These are phyloP conservation scores for Pangasius krempfi DNA, from an alignment of 2,797 vertebrate species.

Conservation along the genomic window DNA sequence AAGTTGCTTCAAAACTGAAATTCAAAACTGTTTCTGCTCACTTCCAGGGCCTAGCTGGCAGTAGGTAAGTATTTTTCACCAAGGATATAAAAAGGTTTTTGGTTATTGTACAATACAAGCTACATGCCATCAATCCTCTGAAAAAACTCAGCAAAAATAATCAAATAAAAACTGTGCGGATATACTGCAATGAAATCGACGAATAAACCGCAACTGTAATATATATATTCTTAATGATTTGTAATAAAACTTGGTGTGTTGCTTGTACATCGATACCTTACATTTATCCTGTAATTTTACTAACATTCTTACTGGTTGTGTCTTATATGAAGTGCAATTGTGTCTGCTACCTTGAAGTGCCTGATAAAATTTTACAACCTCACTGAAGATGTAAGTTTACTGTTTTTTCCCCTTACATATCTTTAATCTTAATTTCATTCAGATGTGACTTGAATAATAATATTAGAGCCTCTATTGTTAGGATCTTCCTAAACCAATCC, in stretches of 20 bases:
- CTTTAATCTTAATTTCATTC: not conserved
- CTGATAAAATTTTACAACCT: constrained; percentile 85
- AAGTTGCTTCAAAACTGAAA: not conserved
- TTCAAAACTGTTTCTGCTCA: constrained; percentile 47
- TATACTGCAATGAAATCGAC: not conserved
- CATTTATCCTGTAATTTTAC: not conserved
- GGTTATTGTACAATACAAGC: not conserved
- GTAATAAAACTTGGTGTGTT: not conserved
- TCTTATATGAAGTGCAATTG: constrained; percentile 75
- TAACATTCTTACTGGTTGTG: not conserved
- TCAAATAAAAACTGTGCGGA: not conserved
- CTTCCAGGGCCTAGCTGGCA: constrained; percentile 81
- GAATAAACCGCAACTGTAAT: not conserved
- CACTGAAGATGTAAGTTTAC: constrained; percentile 73
- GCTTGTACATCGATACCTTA: not conserved
- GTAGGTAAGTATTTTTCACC: constrained; percentile 71
- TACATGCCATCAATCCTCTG: not conserved
- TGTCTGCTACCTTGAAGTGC: constrained; percentile 82
- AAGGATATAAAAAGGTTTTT: not conserved
- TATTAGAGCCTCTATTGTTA: constrained; percentile 48
- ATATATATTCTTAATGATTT: not conserved
- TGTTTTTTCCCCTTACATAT: not conserved
- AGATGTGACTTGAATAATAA: not conserved
- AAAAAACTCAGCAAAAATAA: not conserved
- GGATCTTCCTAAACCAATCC: constrained; percentile 79